These are phyloP conservation scores for Unio delphinus DNA, from an alignment of 2,888 invertebrate species.

Conservation along the genomic window DNA sequence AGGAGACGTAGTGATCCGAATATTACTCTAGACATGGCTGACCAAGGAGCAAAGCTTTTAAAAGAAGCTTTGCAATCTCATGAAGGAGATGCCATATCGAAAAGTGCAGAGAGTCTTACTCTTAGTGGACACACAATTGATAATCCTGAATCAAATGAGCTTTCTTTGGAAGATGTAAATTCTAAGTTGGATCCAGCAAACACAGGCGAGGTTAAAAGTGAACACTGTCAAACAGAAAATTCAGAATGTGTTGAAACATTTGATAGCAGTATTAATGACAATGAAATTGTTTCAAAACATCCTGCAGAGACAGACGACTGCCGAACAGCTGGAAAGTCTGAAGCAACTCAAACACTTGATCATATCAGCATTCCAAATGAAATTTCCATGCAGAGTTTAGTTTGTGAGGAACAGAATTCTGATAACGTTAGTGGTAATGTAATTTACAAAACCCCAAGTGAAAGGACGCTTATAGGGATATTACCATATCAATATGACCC, in stretches of 20 bases:
- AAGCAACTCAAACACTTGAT: constrained; percentile 7
- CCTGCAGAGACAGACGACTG: constrained; percentile 1
- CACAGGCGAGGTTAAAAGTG: too few species aligned
- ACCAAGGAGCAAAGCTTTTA: constrained; percentile 35
- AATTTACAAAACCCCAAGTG: constrained; percentile 4
- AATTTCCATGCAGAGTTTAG: constrained; percentile 6
- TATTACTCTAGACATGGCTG: constrained; percentile 71
- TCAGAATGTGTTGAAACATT: too few species aligned
- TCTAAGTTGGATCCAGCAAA: too few species aligned
- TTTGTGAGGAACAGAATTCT: too few species aligned
- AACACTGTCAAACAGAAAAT: too few species aligned
- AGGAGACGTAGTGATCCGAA: constrained; percentile 89
- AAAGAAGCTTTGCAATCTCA: constrained; percentile 27
- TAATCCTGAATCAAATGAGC: too few species aligned
- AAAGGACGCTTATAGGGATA: constrained; percentile 49
- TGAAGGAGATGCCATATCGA: constrained; percentile 21
- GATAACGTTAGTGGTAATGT: constrained; percentile 3
- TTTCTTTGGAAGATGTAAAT: too few species aligned
- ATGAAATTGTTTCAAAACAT: too few species aligned
- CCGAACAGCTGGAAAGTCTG: constrained; percentile 8
- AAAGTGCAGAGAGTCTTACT: too few species aligned
- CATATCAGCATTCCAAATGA: constrained; percentile 14
- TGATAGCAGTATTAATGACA: too few species aligned
- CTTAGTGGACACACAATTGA: too few species aligned
- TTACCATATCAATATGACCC: constrained; percentile 14